These are phyloP conservation scores for Brachionus plicatilis DNA, from an alignment of 1,140 invertebrate genomes.

Conservation along the genomic window DNA sequence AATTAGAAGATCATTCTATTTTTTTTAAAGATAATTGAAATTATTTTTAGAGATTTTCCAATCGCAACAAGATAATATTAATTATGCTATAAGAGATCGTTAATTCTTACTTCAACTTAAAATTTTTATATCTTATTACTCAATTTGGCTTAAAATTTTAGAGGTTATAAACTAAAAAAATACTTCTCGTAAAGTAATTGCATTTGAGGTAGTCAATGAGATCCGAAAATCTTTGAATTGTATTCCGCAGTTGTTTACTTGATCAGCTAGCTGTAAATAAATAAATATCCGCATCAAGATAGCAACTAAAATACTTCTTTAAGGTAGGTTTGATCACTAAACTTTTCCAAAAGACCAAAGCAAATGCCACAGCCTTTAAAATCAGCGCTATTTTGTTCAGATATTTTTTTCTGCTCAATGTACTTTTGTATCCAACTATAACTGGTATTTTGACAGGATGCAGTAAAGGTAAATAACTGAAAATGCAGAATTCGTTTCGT, in stretches of 20 bases:
- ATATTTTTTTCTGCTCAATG: not conserved
- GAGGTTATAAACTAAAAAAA: not conserved
- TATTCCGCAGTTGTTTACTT: slow-evolving; percentile 30
- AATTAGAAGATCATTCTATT: no score
- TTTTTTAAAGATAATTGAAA: no score
- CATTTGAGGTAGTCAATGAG: slow-evolving; percentile 21
- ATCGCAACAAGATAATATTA: no score
- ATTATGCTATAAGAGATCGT: no score
- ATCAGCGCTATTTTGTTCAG: not conserved
- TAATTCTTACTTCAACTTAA: no score
- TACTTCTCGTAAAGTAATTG: slow-evolving; percentile 25
- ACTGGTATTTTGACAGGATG: not conserved
- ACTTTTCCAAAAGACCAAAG: slow-evolving; percentile 32
- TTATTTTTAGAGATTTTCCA: no score
- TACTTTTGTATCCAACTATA: slow-evolving; percentile 18
- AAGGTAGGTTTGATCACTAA: not conserved
- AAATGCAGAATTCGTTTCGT: slow-evolving; percentile 11
- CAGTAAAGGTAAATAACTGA: slow-evolving; percentile 17
- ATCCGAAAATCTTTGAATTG: slow-evolving; percentile 38
- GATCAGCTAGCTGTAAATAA: not conserved
- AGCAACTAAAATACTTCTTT: not conserved
- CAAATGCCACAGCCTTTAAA: slow-evolving; percentile 31
- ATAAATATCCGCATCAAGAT: not conserved
- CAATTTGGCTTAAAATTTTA: no score
- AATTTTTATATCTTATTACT: not conserved